A percentile compares a stretch with the other conserved stretches of the same genome.
These are phyloP conservation scores for Cyphomyrus plagiostoma DNA, from an alignment of 2,113 vertebrate genomes.

Conservation along the genomic window DNA sequence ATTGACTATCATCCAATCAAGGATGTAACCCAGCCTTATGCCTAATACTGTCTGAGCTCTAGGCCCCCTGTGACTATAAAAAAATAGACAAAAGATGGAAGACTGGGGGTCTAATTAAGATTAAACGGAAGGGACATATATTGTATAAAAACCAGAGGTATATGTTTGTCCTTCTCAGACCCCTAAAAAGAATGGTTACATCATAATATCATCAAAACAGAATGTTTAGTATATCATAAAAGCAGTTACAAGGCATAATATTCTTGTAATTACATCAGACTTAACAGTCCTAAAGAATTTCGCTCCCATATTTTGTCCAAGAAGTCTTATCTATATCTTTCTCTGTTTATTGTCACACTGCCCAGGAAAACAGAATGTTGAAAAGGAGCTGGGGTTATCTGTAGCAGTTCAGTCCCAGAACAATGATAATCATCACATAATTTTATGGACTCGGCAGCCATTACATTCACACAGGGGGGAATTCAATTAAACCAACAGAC, in stretches of 20 bases:
- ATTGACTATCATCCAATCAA: background rate
- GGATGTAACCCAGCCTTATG: background rate
- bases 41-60: background rate
- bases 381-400: slow-evolving; percentile 22
- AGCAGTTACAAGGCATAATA: background rate
- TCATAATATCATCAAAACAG: background rate
- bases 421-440: slow-evolving; percentile 23
- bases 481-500: slow-evolving; percentile 32
- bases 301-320: background rate
- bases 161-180: background rate
- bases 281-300: background rate
- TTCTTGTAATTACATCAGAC: background rate
- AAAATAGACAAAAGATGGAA: background rate
- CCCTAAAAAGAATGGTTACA: background rate
- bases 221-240: background rate
- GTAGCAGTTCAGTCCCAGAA: slow-evolving; percentile 23
- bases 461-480: slow-evolving; percentile 26
- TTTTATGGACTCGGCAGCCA: slow-evolving; percentile 32
- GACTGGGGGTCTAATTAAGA: background rate
- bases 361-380: slow-evolving; percentile 14
- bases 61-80: background rate
- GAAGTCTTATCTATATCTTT: background rate
- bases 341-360: slow-evolving; percentile 8
- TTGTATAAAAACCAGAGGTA: background rate
- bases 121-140: background rate